Conservation (phyloP, 2,797 vertebrate species). For the Chelidonichthys spinosus region DNA sequence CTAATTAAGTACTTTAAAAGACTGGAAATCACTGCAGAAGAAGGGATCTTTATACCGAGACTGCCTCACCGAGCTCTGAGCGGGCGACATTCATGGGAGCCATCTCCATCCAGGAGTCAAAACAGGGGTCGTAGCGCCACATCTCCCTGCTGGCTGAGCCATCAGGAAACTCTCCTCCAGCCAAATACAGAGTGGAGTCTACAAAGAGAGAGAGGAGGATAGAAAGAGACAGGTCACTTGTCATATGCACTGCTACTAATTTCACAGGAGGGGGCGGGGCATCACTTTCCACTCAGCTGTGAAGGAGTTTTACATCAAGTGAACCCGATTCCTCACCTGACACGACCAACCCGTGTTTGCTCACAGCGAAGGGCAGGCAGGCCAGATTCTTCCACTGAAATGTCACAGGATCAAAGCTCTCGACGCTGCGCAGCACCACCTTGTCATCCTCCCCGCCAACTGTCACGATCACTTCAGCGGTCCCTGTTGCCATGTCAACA, state of each 20-base stretch:
- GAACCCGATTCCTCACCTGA: slow-evolving; percentile 77
- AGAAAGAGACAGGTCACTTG: not conserved
- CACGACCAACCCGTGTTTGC: slow-evolving; percentile 87
- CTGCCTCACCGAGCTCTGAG: slow-evolving; percentile 81
- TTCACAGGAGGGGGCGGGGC: not conserved
- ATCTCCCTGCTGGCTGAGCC: slow-evolving; percentile 88
- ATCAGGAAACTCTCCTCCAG: slow-evolving; percentile 87
- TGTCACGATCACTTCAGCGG: slow-evolving; percentile 85
- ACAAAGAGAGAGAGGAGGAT: not conserved
- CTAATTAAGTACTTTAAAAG: not conserved
- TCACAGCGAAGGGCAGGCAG: slow-evolving; percentile 87
- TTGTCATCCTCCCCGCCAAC: slow-evolving; percentile 89
- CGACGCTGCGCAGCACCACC: slow-evolving; percentile 87
- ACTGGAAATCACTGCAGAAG: not conserved
- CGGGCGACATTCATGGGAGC: slow-evolving; percentile 88
- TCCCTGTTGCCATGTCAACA: slow-evolving; percentile 78
- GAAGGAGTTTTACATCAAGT: not conserved
- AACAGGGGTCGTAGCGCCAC: slow-evolving; percentile 89
- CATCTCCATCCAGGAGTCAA: slow-evolving; percentile 88
- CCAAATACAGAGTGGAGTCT: slow-evolving; percentile 86
- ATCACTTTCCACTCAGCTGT: not conserved
- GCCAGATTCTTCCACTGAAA: slow-evolving; percentile 87
- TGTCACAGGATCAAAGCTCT: slow-evolving; percentile 85
- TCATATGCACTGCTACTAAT: not conserved
- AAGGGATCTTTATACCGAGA: not conserved